These are phyloP conservation scores for Leptinotarsa undecemlineata DNA, from an alignment of 1,140 invertebrate genomes.

Conservation along the genomic window DNA sequence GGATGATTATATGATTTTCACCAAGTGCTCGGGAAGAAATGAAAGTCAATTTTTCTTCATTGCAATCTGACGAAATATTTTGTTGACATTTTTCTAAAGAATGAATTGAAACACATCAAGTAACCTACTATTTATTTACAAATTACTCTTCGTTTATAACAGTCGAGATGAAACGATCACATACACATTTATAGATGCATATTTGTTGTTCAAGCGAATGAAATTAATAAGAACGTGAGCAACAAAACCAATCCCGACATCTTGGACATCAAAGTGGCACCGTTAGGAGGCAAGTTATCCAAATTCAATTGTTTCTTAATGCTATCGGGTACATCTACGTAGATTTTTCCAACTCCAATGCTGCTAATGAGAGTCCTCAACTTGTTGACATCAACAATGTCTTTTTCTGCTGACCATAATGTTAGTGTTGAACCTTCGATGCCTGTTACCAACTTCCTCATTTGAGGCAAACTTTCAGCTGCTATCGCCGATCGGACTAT, in stretches of 20 bases:
- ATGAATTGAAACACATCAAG: too few relatives aligned
- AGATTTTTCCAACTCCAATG: conserved; percentile 67
- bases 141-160: too few relatives aligned
- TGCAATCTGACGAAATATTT: too few relatives aligned
- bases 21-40: too few relatives aligned
- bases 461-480: conserved; percentile 62
- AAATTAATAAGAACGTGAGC: background rate
- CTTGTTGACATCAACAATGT: conserved; percentile 64
- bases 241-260: background rate
- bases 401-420: conserved; percentile 69
- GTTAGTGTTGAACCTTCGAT: conserved; percentile 66
- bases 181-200: too few relatives aligned
- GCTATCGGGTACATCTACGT: conserved; percentile 69
- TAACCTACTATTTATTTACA: too few relatives aligned
- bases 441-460: conserved; percentile 60
- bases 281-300: conserved; percentile 31
- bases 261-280: background rate
- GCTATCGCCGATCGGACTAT: conserved; percentile 71
- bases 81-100: too few relatives aligned
- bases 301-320: conserved; percentile 61
- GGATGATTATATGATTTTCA: too few relatives aligned
- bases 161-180: too few relatives aligned
- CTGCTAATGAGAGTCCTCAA: conserved; percentile 65
- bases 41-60: too few relatives aligned
- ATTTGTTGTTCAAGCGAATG: background rate